Conservation (phyloP, 2,888 invertebrate genomes). For the Noctua janthina region DNA sequence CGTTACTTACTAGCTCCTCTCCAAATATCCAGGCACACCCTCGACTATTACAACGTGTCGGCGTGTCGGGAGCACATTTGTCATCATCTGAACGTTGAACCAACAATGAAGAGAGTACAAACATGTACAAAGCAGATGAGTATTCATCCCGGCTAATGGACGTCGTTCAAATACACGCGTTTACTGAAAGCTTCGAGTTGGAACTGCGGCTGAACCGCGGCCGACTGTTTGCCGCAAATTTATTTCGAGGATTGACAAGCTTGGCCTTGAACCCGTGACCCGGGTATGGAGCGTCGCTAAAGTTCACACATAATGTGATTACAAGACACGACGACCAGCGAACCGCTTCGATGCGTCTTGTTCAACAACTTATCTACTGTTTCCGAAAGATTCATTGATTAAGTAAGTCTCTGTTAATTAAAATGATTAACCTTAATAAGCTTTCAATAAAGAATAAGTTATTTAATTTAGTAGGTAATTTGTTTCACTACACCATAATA, state of each 20-base stretch:
- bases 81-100: constrained; percentile 40
- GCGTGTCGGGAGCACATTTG: constrained; percentile 37
- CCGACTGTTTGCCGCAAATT: constrained; percentile 35
- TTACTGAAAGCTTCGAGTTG: constrained; percentile 59
- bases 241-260: constrained; percentile 35
- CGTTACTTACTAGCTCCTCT: constrained; percentile 19
- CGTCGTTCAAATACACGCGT: constrained; percentile 49
- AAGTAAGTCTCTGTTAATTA: neutral
- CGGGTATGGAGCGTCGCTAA: constrained; percentile 1
- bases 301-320: constrained; percentile 33
- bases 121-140: constrained; percentile 51
- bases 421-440: neutral
- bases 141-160: constrained; percentile 49
- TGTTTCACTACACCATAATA: neutral
- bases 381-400: neutral
- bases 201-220: constrained; percentile 20
- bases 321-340: constrained; percentile 25
- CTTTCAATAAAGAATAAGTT: neutral
- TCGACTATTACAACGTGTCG: constrained; percentile 24
- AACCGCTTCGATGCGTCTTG: neutral
- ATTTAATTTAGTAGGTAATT: neutral
- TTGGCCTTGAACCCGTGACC: constrained; percentile 49
- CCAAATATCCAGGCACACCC: constrained; percentile 7
- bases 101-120: constrained; percentile 48
- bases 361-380: neutral